Conservation (phyloP, 2,888 invertebrate genomes). For the Lapara coniferarum region DNA sequence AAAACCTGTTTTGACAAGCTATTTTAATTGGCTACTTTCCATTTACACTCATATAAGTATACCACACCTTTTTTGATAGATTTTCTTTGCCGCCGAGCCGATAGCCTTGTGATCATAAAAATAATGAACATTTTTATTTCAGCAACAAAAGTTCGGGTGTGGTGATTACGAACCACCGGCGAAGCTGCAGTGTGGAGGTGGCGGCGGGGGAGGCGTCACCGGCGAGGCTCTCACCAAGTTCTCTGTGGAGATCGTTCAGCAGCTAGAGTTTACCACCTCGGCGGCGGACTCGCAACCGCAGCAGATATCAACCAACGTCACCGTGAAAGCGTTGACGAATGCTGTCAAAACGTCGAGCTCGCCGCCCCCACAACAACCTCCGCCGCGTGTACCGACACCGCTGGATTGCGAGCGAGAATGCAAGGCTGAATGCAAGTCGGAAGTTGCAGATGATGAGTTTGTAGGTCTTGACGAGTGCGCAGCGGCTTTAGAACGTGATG, state of each 20-base stretch:
- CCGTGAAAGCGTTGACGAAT: conserved; percentile 88
- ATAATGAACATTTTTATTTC: conserved; percentile 64
- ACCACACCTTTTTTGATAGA: neutral
- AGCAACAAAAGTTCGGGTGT: conserved; percentile 94
- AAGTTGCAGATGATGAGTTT: conserved; percentile 91
- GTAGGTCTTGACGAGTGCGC: conserved; percentile 94
- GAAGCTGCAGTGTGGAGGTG: conserved; percentile 84
- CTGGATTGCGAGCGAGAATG: conserved; percentile 92
- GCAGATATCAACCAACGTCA: conserved; percentile 96
- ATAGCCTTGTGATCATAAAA: conserved; percentile 17
- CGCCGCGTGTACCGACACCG: conserved; percentile 88
- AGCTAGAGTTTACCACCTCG: conserved; percentile 94
- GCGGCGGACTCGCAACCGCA: conserved; percentile 94
- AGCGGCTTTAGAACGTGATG: conserved; percentile 93
- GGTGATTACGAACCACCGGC: conserved; percentile 90
- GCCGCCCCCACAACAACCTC: conserved; percentile 72
- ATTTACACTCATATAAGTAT: neutral
- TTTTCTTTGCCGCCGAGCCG: no score
- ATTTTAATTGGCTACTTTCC: neutral
- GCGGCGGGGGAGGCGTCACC: conserved; percentile 69
- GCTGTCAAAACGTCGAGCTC: conserved; percentile 76
- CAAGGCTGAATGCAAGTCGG: conserved; percentile 91
- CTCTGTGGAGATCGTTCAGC: conserved; percentile 96
- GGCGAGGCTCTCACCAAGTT: conserved; percentile 87
- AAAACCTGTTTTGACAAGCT: conserved; percentile 8